These are phyloP conservation scores for Anthrax anthrax DNA, from an alignment of 2,888 invertebrate species.

Conservation along the genomic window DNA sequence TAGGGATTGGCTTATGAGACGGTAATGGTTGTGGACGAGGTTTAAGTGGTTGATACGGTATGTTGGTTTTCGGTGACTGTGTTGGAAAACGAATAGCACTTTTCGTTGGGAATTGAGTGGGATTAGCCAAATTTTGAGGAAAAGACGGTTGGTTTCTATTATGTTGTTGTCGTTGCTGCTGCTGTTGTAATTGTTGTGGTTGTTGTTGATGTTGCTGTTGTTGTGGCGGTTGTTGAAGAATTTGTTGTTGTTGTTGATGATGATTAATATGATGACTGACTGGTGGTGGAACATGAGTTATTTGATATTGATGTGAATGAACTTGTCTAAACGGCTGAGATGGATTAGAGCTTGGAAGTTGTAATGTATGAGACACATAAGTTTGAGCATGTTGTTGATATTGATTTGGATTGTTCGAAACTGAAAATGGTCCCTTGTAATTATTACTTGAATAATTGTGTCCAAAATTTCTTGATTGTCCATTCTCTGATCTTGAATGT, in stretches of 20 bases:
- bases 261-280: slow-evolving; percentile 6
- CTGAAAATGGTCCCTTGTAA: neutral
- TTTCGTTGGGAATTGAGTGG: slow-evolving; percentile 1
- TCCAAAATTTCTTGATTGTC: neutral
- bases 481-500: neutral
- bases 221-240: slow-evolving; percentile 8
- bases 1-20: slow-evolving; percentile 34
- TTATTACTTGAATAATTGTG: slow-evolving; percentile 1
- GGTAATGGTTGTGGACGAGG: slow-evolving; percentile 34
- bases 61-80: slow-evolving; percentile 5
- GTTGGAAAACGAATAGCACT: slow-evolving; percentile 1
- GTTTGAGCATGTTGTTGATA: slow-evolving; percentile 7
- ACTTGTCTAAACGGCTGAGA: slow-evolving; percentile 15
- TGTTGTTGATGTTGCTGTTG: neutral
- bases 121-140: neutral
- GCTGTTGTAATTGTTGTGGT: slow-evolving; percentile 3
- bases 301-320: slow-evolving; percentile 15
- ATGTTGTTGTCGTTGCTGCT: slow-evolving; percentile 2
- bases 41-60: slow-evolving; percentile 18
- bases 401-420: neutral
- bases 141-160: slow-evolving; percentile 5
- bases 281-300: slow-evolving; percentile 22
- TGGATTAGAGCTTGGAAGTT: slow-evolving; percentile 7
- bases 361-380: slow-evolving; percentile 9
- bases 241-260: slow-evolving; percentile 1